Evolutionary conservation across 2,113 vertebrate genomes (phyloP).

Genomic region (Tragelaphus imberbis): DNA sequence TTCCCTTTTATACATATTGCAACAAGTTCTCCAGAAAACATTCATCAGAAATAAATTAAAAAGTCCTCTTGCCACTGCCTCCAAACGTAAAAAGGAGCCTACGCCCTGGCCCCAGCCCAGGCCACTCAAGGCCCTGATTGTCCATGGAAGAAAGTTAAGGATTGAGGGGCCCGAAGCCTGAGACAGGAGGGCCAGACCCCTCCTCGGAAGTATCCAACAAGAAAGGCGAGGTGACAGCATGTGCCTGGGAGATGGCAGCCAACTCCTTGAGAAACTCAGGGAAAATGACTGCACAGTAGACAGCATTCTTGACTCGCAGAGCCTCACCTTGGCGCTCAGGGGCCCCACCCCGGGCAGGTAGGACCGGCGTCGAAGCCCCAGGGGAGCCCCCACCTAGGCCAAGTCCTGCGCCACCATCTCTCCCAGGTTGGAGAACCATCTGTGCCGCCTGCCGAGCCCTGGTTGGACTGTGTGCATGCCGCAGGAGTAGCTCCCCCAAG

Average conservation of each 20-base stretch:
- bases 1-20: constrained; percentile 79
- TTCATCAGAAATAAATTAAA: constrained; percentile 83
- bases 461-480: constrained; percentile 92
- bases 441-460: constrained; percentile 89
- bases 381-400: constrained; percentile 79
- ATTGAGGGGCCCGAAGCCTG: constrained; percentile 62
- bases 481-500: constrained; percentile 92
- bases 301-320: constrained; percentile 92
- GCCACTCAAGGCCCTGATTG: constrained; percentile 64
- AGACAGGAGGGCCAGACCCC: constrained; percentile 27
- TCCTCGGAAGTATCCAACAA: constrained; percentile 86
- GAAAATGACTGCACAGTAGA: constrained; percentile 95
- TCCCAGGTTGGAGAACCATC: constrained; percentile 87
- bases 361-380: constrained; percentile 61
- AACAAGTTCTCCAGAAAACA: constrained; percentile 74
- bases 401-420: constrained; percentile 87
- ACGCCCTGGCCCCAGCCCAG: constrained; percentile 30
- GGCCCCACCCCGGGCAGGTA: constrained; percentile 79
- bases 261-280: constrained; percentile 97
- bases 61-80: constrained; percentile 73
- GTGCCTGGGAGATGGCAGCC: constrained; percentile 94
- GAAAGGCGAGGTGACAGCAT: constrained; percentile 91
- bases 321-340: constrained; percentile 89
- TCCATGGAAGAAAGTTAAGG: constrained; percentile 67
- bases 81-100: constrained; percentile 72